Base-by-base conservation (phyloP, 2,888 invertebrate genomes). In the Caenorhabditis angaria region DNA sequence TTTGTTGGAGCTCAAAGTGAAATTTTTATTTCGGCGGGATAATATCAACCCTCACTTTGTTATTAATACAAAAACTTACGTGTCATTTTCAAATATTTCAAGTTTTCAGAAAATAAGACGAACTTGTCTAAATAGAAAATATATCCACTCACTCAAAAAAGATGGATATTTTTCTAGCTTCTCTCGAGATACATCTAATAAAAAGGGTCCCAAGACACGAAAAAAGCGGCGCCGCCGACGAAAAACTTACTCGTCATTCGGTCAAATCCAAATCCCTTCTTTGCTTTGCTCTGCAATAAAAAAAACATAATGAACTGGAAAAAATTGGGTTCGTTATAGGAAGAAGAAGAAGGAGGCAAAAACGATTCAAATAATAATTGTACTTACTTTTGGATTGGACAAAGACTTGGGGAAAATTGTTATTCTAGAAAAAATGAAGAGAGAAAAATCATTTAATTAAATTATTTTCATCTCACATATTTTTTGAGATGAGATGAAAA, bases 261-360 rank as follows among this genome's bases (percentile, higher is more conserved):
- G 10, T 18, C 41, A 14, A 41, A 41, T 18, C 10, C 10, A 41
- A 18, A 41, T 3, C 10, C 10, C 3, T 14, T 14, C 41, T 41
- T 32, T 32, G 5, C 10, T 32, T 18, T 14, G 14, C 8, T 12
- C 41, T 12, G 14, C 41, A 18, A 12, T 41, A 18, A 41, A 41
- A 41, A 41, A 41, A 41, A 41, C 41, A 41, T 41, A 41, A 41
- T 41, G 41, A 41, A 41, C 41, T 41, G 41, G 41, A 41, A 41
- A 32, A 41, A 41, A 41, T 41, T 41, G 41, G 41, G 41, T 41
- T 41, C 18, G 18, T 41, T 41, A 41, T 41, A 32, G 12, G 12
- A 32, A 32, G 5, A 32, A 32, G 32, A 8, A 14, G 41, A 41
- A 18, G 14, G 41, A 41, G 18, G 41, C 3, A 41, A 41, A 41